Evolutionary conservation across 1,140 invertebrate genomes (phyloP).

Genomic region (Orchesella cincta): DNA sequence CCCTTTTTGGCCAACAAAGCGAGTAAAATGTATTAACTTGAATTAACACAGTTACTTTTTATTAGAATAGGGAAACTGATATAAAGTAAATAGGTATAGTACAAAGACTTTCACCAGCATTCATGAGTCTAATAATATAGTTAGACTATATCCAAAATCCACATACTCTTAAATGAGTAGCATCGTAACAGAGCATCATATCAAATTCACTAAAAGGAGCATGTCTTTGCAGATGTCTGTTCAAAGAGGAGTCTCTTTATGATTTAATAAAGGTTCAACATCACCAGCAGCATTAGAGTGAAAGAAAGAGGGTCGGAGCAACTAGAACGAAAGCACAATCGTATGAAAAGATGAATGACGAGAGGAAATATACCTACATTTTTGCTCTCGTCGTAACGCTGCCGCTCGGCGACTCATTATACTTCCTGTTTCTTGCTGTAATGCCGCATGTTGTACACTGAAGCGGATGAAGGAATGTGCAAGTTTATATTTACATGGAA

Average conservation of each 20-base stretch:
- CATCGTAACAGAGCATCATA: background rate
- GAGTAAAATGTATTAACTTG: background rate
- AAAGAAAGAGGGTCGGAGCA: background rate
- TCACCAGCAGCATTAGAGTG: background rate
- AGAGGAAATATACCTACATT: background rate
- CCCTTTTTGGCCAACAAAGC: too few species aligned
- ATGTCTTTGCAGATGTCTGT: too few species aligned
- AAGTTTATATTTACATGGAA: background rate
- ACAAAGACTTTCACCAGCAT: background rate
- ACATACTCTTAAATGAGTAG: background rate
- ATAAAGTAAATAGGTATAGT: background rate
- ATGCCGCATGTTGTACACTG: background rate
- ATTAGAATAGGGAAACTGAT: background rate
- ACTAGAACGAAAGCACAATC: background rate
- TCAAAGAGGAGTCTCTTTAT: background rate
- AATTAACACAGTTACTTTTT: slow-evolving; percentile 19
- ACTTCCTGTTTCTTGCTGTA: background rate
- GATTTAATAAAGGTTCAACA: background rate
- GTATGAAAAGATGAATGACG: background rate
- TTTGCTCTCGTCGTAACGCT: background rate
- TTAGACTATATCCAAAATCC: background rate
- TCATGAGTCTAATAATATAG: background rate
- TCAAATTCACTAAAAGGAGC: background rate
- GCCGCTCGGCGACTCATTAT: background rate
- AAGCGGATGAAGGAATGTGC: background rate